phyloP scores from a whole-genome alignment of 1,140 invertebrate species.

The Pachyrhynchus sulphureomaculatus region DNA sequence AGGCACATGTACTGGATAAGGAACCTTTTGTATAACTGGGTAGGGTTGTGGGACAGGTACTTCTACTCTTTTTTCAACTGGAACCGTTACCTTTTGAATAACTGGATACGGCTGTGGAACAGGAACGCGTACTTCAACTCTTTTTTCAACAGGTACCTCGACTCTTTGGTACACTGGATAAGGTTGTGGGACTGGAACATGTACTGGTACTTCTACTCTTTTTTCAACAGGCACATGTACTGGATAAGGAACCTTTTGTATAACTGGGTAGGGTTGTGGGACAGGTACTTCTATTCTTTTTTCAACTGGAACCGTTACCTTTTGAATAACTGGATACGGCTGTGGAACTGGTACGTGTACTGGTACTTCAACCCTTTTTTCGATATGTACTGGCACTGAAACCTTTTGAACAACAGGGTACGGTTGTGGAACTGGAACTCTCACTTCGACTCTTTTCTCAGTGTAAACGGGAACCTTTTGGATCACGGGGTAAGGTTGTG shows the following conservation, averaged over 20 bases:
- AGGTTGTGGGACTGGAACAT: not conserved
- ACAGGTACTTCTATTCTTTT: constrained; percentile 32
- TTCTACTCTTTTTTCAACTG: constrained; percentile 15
- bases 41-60: not conserved
- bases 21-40: not conserved
- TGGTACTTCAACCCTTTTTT: constrained; percentile 10
- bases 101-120: constrained; percentile 16
- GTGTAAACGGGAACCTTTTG: not conserved
- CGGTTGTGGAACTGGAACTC: constrained; percentile 2
- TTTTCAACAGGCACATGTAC: constrained; percentile 28
- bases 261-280: constrained; percentile 38
- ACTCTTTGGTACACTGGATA: not conserved
- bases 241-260: too few species aligned
- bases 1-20: not conserved
- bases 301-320: not conserved
- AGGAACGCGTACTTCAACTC: constrained; percentile 29
- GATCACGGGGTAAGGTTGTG: not conserved
- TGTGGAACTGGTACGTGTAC: constrained; percentile 1
- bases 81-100: constrained; percentile 11
- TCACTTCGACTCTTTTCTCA: not conserved
- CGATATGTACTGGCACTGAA: constrained; percentile 1
- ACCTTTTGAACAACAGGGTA: constrained; percentile 14
- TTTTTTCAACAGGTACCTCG: constrained; percentile 7
- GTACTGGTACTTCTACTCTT: constrained; percentile 35
- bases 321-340: not conserved